A percentile compares a stretch with the other conserved stretches of the same genome.
phyloP scores from a whole-genome alignment of 2,113 vertebrate genomes.

The Eolophus roseicapilla region DNA sequence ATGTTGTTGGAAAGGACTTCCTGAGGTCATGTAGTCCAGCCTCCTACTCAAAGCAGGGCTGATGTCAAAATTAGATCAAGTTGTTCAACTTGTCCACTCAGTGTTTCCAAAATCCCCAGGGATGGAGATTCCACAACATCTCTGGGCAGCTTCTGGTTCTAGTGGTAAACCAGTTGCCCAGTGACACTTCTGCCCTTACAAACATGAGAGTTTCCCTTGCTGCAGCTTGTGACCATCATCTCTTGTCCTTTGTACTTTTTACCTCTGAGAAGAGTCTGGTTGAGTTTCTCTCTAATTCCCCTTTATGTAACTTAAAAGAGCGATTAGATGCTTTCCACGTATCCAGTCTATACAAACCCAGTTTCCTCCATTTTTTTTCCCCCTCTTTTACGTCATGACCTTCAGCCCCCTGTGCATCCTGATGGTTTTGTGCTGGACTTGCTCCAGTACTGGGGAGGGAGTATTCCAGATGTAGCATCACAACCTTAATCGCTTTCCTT shows the following conservation, averaged over 20 bases:
- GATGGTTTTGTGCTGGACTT: slow-evolving; percentile 2
- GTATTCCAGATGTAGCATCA: not conserved
- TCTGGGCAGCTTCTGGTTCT: not conserved
- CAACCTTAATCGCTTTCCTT: not conserved
- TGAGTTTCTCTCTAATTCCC: not conserved
- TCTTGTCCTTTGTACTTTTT: not conserved
- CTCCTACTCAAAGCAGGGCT: not conserved
- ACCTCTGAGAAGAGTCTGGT: not conserved
- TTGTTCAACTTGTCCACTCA: not conserved
- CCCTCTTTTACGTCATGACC: not conserved
- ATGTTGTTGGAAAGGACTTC: not conserved
- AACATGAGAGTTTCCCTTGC: not conserved
- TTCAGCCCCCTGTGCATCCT: not conserved
- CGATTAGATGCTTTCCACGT: not conserved
- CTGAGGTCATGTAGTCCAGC: not conserved
- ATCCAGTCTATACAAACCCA: not conserved
- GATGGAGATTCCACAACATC: not conserved
- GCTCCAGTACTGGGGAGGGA: not conserved
- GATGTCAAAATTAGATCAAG: slow-evolving; percentile 29
- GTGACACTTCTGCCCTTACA: not conserved
- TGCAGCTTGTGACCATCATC: fast-evolving
- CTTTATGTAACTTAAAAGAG: not conserved
- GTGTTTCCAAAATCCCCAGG: not conserved
- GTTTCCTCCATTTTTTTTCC: not conserved
- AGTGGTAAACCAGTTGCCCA: not conserved